Percentiles rank a stretch among this genome's conserved stretches.
Conservation (phyloP, 2,113 vertebrate genomes). For the Condylura cristata region DNA sequence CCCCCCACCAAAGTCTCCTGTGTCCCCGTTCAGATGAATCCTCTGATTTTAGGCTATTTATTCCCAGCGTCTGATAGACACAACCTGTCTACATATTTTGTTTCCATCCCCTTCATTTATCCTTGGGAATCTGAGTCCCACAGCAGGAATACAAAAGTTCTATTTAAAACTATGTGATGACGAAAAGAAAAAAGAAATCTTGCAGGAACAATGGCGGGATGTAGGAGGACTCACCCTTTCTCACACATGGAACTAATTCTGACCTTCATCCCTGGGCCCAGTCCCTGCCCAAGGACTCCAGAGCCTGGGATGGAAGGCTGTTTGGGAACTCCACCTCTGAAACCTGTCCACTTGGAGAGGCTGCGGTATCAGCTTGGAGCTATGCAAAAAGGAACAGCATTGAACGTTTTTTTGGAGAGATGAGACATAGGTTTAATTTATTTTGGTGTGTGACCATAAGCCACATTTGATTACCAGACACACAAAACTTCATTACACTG, state of each 20-base stretch:
- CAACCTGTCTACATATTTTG: constrained; percentile 56
- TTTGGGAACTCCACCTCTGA: constrained; percentile 49
- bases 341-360: constrained; percentile 44
- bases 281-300: background rate
- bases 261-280: background rate
- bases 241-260: constrained; percentile 75
- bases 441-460: constrained; percentile 8
- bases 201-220: constrained; percentile 39
- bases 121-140: constrained; percentile 56
- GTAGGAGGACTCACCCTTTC: constrained; percentile 8
- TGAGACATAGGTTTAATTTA: constrained; percentile 55
- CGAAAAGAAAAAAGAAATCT: constrained; percentile 20
- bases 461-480: constrained; percentile 13
- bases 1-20: background rate
- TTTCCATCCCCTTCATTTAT: constrained; percentile 63
- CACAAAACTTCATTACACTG: background rate
- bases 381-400: constrained; percentile 57
- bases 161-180: constrained; percentile 45
- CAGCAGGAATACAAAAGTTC: constrained; percentile 60
- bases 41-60: constrained; percentile 53
- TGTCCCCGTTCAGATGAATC: constrained; percentile 48
- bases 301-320: background rate
- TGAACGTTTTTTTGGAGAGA: constrained; percentile 19
- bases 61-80: constrained; percentile 36
- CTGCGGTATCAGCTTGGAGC: constrained; percentile 18